Conservation (phyloP, 2,888 invertebrate species). For the Drosophila buzzatii region DNA sequence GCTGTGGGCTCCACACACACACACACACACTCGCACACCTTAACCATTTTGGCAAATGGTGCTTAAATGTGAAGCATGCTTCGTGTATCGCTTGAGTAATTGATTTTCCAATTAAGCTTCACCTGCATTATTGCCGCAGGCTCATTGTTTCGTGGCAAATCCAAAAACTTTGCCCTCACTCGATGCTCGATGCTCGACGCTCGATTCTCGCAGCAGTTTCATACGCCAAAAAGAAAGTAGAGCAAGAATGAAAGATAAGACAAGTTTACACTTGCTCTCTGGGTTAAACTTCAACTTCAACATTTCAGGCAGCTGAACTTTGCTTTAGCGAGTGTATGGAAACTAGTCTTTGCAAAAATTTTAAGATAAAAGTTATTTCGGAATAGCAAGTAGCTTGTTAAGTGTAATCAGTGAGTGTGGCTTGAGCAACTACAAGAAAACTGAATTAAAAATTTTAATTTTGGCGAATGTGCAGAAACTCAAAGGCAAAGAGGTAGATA, state of each 20-base stretch:
- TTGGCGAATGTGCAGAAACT: neutral
- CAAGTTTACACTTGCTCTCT: conserved; percentile 23
- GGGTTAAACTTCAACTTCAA: conserved; percentile 16
- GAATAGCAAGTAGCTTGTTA: neutral
- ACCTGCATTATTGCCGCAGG: conserved; percentile 45
- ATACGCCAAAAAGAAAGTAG: neutral
- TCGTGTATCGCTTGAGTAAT: conserved; percentile 52
- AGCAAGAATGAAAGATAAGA: conserved; percentile 4
- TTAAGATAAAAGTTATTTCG: neutral
- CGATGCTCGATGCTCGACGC: neutral
- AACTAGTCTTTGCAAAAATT: neutral
- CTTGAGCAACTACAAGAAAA: neutral
- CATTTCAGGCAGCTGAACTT: conserved; percentile 10
- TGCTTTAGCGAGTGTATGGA: neutral
- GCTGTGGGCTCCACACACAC: conserved; percentile 17
- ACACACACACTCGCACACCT: neutral
- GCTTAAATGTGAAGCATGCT: conserved; percentile 45
- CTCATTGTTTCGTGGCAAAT: conserved; percentile 33
- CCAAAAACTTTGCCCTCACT: conserved; percentile 36
- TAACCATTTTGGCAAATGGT: conserved; percentile 46
- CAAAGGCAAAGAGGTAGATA: neutral
- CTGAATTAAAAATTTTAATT: neutral
- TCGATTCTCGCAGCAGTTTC: conserved; percentile 19
- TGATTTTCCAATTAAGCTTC: conserved; percentile 71
- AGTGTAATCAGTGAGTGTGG: neutral